Percentiles rank a stretch among this genome's conserved stretches.
phyloP scores from a whole-genome alignment of 2,113 vertebrate genomes.

The Rattus norvegicus region GRCr8 NC_086036.1:69870501-69871000 shows the following conservation, averaged over 20 bases:
- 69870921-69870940: slow-evolving; percentile 68
- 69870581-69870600: background rate
- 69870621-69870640: no score
- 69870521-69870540: background rate
- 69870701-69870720: background rate
- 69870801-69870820: background rate
- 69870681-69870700: background rate
- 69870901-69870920: slow-evolving; percentile 52
- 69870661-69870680: background rate
- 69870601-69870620: background rate
- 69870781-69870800: background rate
- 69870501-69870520: background rate
- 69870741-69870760: background rate
- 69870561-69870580: background rate
- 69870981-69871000: slow-evolving; percentile 55
- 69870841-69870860: slow-evolving; percentile 4
- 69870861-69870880: slow-evolving; percentile 73
- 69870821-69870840: slow-evolving; percentile 60
- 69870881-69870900: slow-evolving; percentile 48
- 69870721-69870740: background rate
- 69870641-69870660: rapidly evolving
- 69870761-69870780: background rate
- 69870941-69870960: slow-evolving; percentile 69
- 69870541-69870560: background rate
- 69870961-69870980: slow-evolving; percentile 62